Percentiles rank a stretch among this genome's conserved stretches.
phyloP scores from a whole-genome alignment of 1,140 invertebrate species.

The Anthonomus grandis region DNA sequence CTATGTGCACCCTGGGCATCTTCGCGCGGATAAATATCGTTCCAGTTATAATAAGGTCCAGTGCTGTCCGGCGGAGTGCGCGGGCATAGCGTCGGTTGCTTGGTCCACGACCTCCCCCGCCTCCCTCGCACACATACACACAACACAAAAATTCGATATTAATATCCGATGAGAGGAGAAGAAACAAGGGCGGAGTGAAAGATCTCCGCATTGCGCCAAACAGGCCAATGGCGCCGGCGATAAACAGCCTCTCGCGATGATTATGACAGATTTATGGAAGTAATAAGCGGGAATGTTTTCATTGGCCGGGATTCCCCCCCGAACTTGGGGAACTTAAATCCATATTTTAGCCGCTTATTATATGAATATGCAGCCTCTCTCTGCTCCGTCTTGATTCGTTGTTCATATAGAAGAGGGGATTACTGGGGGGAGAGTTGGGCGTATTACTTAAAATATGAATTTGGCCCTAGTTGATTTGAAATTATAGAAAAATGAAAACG shows the following conservation, averaged over 20 bases:
- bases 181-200: slow-evolving; percentile 33
- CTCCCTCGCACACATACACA: slow-evolving; percentile 26
- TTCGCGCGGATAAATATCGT: slow-evolving; percentile 31
- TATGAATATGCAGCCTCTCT: no score
- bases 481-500: no score
- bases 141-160: slow-evolving; percentile 57
- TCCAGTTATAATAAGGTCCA: slow-evolving; percentile 31
- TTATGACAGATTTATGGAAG: slow-evolving; percentile 55
- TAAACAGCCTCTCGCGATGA: slow-evolving; percentile 38
- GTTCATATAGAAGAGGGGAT: no score
- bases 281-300: slow-evolving; percentile 54
- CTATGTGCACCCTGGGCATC: no score
- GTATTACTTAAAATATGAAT: no score
- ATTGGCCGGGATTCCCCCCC: slow-evolving; percentile 49
- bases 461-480: no score
- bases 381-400: no score
- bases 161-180: slow-evolving; percentile 47
- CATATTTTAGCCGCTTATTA: no score
- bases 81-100: slow-evolving; percentile 18
- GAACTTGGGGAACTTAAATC: no score
- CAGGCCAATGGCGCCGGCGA: slow-evolving; percentile 34
- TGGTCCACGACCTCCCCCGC: slow-evolving; percentile 29
- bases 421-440: no score
- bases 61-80: slow-evolving; percentile 25
- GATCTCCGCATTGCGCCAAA: slow-evolving; percentile 41